Conservation (phyloP, 2,888 invertebrate genomes). For the Gisinianus flammeolus region DNA sequence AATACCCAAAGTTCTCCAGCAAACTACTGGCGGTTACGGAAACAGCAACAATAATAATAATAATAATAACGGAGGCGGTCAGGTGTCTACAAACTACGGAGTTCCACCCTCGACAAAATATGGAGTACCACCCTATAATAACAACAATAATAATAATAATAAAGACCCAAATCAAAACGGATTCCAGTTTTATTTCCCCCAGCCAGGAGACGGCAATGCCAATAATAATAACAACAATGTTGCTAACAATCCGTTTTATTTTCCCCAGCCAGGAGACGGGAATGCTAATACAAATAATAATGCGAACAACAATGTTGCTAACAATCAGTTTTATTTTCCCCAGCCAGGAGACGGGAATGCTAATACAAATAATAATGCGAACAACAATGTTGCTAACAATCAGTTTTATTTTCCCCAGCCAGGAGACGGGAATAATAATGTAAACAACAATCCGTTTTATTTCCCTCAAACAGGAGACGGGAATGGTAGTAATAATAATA, state of each 20-base stretch:
- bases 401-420: not conserved
- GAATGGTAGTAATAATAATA: constrained; percentile 6
- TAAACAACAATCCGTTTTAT: not conserved
- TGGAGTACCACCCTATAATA: not conserved
- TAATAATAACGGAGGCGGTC: not conserved
- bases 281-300: not conserved
- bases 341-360: not conserved
- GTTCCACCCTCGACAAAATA: not conserved
- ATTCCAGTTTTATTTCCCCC: not conserved
- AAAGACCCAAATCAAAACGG: not conserved
- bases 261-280: not conserved
- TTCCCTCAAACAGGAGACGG: not conserved
- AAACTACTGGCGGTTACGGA: not conserved
- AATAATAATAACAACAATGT: constrained; percentile 5
- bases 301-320: constrained; percentile 3
- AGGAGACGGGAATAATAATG: not conserved
- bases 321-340: not conserved
- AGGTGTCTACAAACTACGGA: too few species aligned
- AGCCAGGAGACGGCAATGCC: not conserved
- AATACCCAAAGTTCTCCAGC: not conserved
- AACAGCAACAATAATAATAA: not conserved
- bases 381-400: not conserved
- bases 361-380: not conserved
- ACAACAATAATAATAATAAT: not conserved
- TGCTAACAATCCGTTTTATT: not conserved